Evolutionary conservation across 2,797 vertebrate genomes (phyloP).

Genomic region (Chromobotia macracanthus): DNA sequence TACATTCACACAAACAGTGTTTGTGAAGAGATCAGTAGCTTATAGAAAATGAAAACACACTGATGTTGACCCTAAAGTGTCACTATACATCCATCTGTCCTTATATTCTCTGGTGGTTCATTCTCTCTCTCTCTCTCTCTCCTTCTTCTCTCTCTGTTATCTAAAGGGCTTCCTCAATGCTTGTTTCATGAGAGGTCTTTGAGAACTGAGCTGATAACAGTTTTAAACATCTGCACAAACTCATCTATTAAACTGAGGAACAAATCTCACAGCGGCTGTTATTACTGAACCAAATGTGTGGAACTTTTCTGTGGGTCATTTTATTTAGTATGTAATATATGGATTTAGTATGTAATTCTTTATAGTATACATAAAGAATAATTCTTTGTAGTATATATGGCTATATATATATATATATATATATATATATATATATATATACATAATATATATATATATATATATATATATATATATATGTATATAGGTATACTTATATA

Average conservation of each 20-base stretch:
- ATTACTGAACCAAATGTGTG: neutral
- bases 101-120: neutral
- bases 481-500: too few species aligned
- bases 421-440: too few species aligned
- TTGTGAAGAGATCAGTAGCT: slow-evolving; percentile 3
- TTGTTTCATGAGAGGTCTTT: slow-evolving; percentile 58
- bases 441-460: too few species aligned
- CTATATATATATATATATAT: too few species aligned
- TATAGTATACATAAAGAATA: too few species aligned
- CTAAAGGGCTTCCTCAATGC: slow-evolving; percentile 56
- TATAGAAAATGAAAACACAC: slow-evolving; percentile 5
- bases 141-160: too few species aligned
- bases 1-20: neutral
- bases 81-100: neutral
- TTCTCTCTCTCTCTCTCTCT: slow-evolving; percentile 50
- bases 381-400: too few species aligned
- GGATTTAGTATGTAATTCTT: too few species aligned
- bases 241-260: slow-evolving; percentile 55
- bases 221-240: slow-evolving; percentile 53
- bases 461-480: too few species aligned
- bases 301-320: neutral
- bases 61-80: neutral
- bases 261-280: slow-evolving; percentile 47
- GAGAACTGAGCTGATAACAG: slow-evolving; percentile 59
- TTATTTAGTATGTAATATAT: too few species aligned